Conservation (phyloP, 2,888 invertebrate genomes). For the Eupithecia inturbata region DNA sequence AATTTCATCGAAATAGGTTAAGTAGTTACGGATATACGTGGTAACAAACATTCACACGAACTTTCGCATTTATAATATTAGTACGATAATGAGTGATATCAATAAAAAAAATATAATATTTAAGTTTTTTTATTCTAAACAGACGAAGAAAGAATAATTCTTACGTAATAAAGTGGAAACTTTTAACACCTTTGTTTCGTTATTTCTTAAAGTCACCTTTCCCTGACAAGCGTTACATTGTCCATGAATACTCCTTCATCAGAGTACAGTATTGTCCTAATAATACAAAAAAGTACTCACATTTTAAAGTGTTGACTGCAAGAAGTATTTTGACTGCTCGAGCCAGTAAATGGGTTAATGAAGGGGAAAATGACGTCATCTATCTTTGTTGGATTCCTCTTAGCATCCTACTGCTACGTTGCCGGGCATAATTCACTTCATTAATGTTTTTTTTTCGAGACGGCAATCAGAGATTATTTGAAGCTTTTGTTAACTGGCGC, state of each 20-base stretch:
- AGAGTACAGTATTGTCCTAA: background rate
- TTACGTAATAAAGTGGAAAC: background rate
- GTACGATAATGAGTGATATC: no score
- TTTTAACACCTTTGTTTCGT: background rate
- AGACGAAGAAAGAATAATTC: background rate
- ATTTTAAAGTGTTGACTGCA: slow-evolving; percentile 51
- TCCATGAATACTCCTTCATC: background rate
- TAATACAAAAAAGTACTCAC: slow-evolving; percentile 14
- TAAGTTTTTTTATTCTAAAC: background rate
- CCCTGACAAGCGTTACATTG: background rate
- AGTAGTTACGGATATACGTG: no score
- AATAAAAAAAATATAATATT: background rate
- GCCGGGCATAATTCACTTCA: slow-evolving; percentile 72
- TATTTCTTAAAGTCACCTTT: background rate
- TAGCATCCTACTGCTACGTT: slow-evolving; percentile 64
- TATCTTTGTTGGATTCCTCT: slow-evolving; percentile 78
- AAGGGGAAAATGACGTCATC: slow-evolving; percentile 79
- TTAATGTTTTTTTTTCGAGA: slow-evolving; percentile 66
- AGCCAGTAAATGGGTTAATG: slow-evolving; percentile 77
- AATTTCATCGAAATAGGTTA: no score
- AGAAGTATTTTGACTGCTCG: slow-evolving; percentile 67
- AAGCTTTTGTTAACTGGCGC: no score
- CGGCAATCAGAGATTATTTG: slow-evolving; percentile 58
- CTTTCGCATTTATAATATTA: no score
- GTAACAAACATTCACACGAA: no score